Evolutionary conservation across 2,888 invertebrate genomes (phyloP).

Genomic region (Brachypalpus laphriformis): DNA sequence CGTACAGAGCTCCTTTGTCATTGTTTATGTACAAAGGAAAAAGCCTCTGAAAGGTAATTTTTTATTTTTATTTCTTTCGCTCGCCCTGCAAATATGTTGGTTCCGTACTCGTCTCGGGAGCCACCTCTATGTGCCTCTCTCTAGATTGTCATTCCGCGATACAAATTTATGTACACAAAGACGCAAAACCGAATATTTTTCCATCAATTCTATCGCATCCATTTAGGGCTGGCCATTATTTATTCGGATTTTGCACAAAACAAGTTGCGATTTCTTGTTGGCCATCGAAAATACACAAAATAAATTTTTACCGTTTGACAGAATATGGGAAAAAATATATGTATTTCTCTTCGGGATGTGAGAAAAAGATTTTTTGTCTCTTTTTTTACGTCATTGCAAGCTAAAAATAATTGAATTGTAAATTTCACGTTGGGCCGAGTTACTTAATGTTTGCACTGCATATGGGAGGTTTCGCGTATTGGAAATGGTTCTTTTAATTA

Average conservation of each 20-base stretch:
- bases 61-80: constrained; percentile 17
- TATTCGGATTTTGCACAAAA: constrained; percentile 2
- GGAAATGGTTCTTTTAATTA: neutral
- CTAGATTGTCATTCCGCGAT: constrained; percentile 62
- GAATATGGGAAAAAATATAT: constrained; percentile 68
- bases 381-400: constrained; percentile 73
- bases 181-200: constrained; percentile 2
- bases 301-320: constrained; percentile 54
- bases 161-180: constrained; percentile 69
- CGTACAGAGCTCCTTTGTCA: constrained; percentile 64
- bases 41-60: constrained; percentile 24
- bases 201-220: constrained; percentile 2
- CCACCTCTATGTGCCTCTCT: constrained; percentile 48
- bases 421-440: constrained; percentile 47
- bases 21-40: constrained; percentile 71
- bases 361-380: constrained; percentile 70
- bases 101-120: constrained; percentile 40
- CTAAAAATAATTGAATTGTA: constrained; percentile 71
- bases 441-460: constrained; percentile 52
- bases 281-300: constrained; percentile 37
- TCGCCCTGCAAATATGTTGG: constrained; percentile 46
- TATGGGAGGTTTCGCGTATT: neutral
- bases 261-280: neutral
- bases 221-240: neutral
- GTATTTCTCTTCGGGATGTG: constrained; percentile 59